Evolutionary conservation across 1,140 invertebrate species (phyloP).

Genomic region (Pogonomyrmex californicus): DNA sequence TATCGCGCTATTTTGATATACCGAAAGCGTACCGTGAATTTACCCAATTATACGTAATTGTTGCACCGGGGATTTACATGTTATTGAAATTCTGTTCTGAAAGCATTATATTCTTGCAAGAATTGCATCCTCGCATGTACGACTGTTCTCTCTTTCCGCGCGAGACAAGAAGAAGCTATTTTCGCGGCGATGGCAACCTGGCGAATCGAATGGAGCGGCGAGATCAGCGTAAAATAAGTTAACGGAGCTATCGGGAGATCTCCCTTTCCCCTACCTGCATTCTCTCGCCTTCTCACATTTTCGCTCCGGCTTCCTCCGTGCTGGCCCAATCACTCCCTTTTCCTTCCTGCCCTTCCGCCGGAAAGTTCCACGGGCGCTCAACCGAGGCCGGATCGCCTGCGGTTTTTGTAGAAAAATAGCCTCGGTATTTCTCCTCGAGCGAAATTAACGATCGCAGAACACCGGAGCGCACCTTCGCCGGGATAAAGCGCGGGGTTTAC

Average conservation of each 20-base stretch:
- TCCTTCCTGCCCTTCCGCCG: constrained; percentile 44
- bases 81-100: constrained; percentile 15
- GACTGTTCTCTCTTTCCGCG: constrained; percentile 34
- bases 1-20: not conserved
- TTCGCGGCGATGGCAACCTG: constrained; percentile 62
- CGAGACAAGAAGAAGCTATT: constrained; percentile 59
- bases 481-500: constrained; percentile 80
- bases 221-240: constrained; percentile 79
- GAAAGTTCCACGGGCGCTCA: constrained; percentile 72
- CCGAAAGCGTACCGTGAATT: not conserved
- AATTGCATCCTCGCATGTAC: constrained; percentile 23
- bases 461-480: constrained; percentile 75
- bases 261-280: not conserved
- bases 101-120: constrained; percentile 34
- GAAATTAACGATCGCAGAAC: constrained; percentile 81
- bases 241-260: constrained; percentile 63
- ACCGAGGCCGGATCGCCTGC: constrained; percentile 75
- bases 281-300: constrained; percentile 57
- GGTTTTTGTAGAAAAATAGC: constrained; percentile 81
- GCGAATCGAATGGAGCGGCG: constrained; percentile 75
- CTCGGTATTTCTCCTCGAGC: constrained; percentile 80
- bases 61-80: not conserved
- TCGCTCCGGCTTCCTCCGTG: not conserved
- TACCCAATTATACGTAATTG: not conserved
- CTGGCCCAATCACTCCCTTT: constrained; percentile 40